phyloP scores from a whole-genome alignment of 2,113 vertebrate genomes.

The Papio anubis region DNA sequence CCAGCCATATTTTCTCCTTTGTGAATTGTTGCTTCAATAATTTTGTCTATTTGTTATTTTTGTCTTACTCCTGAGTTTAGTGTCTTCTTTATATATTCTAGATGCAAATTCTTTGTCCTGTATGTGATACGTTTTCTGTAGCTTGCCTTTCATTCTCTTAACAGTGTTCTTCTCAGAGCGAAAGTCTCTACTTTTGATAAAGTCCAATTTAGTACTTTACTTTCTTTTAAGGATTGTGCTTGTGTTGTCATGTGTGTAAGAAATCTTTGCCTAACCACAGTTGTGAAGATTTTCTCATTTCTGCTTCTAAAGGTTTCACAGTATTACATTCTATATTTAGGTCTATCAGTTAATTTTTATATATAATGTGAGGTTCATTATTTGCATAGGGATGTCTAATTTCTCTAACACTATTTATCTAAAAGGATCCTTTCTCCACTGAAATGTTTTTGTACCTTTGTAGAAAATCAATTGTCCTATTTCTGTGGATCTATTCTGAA shows the following conservation, averaged over 20 bases:
- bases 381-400: not conserved
- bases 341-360: not conserved
- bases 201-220: not conserved
- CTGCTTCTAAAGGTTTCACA: not conserved
- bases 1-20: not conserved
- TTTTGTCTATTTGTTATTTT: not conserved
- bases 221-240: not conserved
- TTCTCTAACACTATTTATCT: not conserved
- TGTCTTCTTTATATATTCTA: not conserved
- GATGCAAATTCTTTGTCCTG: not conserved
- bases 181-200: not conserved
- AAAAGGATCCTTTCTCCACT: not conserved
- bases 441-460: not conserved
- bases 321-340: not conserved
- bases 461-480: not conserved
- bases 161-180: not conserved
- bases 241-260: not conserved
- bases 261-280: not conserved
- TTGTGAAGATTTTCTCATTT: not conserved
- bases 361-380: not conserved
- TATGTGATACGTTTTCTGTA: not conserved
- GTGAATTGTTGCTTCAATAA: not conserved
- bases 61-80: not conserved
- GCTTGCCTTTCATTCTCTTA: not conserved
- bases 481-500: not conserved